Base-by-base conservation (phyloP, 2,888 invertebrate species). In the Calameuta idolon region DNA sequence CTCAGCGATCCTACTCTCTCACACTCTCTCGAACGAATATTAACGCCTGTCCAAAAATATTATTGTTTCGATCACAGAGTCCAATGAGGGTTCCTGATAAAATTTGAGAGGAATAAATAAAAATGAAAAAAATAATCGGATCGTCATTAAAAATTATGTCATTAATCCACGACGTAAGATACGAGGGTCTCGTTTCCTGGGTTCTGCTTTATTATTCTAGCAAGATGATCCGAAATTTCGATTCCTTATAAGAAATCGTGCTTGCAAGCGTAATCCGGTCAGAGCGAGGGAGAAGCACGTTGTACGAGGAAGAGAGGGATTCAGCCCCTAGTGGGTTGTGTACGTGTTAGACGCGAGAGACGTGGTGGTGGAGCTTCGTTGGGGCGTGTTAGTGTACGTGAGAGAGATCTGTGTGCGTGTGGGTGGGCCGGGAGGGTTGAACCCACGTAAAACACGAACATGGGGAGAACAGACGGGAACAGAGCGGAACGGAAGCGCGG, bases 181-280 rank as follows among this genome's bases (percentile, higher is more conserved):
- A 55, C 23, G 55, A 55, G 55, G 55, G 1, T 35, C 9, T 23
- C 55, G 55, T 55, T 23, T 5, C 23, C 55, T 55, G 9, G 55
- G 5, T 55, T 55, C 9, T 55, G 55, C 55, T 55, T 55, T 55
- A 55, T 55, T 55, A 55, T 55, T 23, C 55, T 23, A 55, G 55
- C 9, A 55, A 23, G 55, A 55, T 55, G 23, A 55, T 55, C 23
- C 55, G 55, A 55, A 55, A 55, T 55, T 55, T 55, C 55, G 55
- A 55, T 55, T 55, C 55, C 15, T 15, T 5, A 9, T 5, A 9
- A 55, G 55, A 34, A 71, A 34, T 31, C 71, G 71, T 15, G 71
- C 71, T 71, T 71, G 71, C 55, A 73, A 78, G 78, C 77, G 80
- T 81, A 84, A 84, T 81, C 80, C 82, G 84, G 82, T 84, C 80